phyloP scores from a whole-genome alignment of 2,113 vertebrate species.

The Stigmatopora nigra region DNA sequence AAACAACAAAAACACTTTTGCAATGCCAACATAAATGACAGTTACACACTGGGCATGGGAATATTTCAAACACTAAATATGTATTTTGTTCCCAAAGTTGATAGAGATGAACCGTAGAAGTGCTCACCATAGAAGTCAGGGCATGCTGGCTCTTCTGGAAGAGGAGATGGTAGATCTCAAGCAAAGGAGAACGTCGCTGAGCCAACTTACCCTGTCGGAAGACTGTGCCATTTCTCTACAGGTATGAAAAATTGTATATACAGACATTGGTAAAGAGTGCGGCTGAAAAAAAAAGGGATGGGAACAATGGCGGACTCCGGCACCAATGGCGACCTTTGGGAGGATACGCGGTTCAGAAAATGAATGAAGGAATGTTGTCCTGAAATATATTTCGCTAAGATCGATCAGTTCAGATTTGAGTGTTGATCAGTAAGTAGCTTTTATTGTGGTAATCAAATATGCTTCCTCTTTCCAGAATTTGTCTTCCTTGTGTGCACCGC shows the following conservation, averaged over 20 bases:
- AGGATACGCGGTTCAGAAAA: too few species aligned
- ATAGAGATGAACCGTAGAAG: conserved; percentile 45
- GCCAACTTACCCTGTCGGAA: conserved; percentile 47
- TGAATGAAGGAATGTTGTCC: too few species aligned
- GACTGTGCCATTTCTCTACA: conserved; percentile 58
- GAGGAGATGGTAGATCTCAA: conserved; percentile 56
- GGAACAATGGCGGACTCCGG: too few species aligned
- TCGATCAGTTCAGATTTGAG: neutral
- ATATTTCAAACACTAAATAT: neutral
- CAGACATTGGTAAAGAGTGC: too few species aligned
- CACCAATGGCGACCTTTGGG: too few species aligned
- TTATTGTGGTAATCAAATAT: too few species aligned
- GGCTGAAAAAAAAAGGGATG: too few species aligned
- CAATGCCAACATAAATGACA: too few species aligned
- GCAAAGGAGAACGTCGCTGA: conserved; percentile 38
- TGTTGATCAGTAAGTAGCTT: neutral
- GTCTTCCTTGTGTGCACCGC: conserved; percentile 29
- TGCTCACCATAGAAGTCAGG: conserved; percentile 47
- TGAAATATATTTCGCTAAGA: too few species aligned
- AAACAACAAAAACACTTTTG: too few species aligned
- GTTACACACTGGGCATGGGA: too few species aligned
- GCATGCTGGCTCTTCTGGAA: conserved; percentile 56
- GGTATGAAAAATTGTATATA: conserved; percentile 28
- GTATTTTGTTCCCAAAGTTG: conserved; percentile 21
- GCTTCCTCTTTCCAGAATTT: conserved; percentile 42